Evolutionary conservation across 2,113 vertebrate species (phyloP), one percentile per base, ranked within the genome.

Genomic region (Muntiacus muntjak): DNA sequence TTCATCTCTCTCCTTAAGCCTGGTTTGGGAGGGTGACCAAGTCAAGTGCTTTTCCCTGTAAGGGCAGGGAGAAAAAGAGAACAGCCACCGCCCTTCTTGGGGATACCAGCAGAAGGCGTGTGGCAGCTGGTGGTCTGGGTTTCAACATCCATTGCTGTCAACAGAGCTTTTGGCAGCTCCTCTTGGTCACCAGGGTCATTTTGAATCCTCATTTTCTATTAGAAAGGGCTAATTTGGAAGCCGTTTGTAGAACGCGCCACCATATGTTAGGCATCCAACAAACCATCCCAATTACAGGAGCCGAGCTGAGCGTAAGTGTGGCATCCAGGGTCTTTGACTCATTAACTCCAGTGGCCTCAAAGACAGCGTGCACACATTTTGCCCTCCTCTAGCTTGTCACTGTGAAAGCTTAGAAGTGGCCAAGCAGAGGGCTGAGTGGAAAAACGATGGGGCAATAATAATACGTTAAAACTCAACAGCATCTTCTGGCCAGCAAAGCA

Each of bases 141-240:
- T 45, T 30, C 26, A 57, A 93, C 50, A 26, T 23, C 40, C 62
- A 5, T 43, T 89, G 76, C 71, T 78, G 86, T 95, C 81, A 28
- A 4, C n/a, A 3, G 84, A 2, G 21, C 84, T 88, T 62, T 74
- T 1, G 28, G 81, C 84, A 25, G 40, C 7, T 95, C 60, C 19
- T 91, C 62, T 45, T 82, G 87, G 87, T 87, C 62, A 88, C 62
- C 78, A 11, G 76, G 62, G 58, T 82, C 54, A 90, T 19, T 84
- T 47, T 55, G 0, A 1, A 62, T 67, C 91, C 88, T 54, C 47
- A 7, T 85, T 97, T 98, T 91, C 88, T 93, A 89, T 95, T 87
- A 78, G 33, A 87, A 85, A 92, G 90, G 88, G 40, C 78, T 95
- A 95, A 97, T 97, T 83, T 86, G 60, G 84, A 97, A 97, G 81